A percentile compares a stretch with the other conserved stretches of the same genome.
These are phyloP conservation scores for Epinephelus coioides DNA, from an alignment of 2,797 vertebrate species.

Conservation along the genomic window DNA sequence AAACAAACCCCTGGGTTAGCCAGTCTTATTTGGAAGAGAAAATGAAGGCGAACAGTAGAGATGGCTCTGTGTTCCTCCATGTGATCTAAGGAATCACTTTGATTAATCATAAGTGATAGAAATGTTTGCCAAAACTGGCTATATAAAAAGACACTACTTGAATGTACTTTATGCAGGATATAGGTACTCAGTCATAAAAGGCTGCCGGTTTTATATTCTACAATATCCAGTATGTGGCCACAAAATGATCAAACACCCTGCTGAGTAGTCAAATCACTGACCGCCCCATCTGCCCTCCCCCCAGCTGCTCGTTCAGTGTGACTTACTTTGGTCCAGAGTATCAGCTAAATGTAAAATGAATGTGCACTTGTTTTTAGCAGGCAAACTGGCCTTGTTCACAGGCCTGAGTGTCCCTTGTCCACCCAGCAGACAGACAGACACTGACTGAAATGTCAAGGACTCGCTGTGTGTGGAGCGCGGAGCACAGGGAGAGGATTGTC, in stretches of 20 bases:
- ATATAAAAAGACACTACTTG: neutral
- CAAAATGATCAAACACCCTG: neutral
- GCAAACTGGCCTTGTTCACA: slow-evolving; percentile 54
- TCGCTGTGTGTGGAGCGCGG: slow-evolving; percentile 40
- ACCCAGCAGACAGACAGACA: slow-evolving; percentile 50
- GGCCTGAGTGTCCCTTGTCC: slow-evolving; percentile 52
- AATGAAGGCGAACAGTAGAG: fast-evolving
- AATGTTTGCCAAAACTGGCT: neutral
- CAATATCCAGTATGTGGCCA: neutral
- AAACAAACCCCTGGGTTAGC: neutral
- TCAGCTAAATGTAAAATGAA: slow-evolving; percentile 50
- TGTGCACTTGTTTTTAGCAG: slow-evolving; percentile 53
- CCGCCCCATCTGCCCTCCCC: neutral
- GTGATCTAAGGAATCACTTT: neutral
- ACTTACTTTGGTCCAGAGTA: slow-evolving; percentile 11
- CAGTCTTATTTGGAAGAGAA: neutral
- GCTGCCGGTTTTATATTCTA: neutral
- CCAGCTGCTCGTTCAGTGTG: neutral
- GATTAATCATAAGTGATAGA: neutral
- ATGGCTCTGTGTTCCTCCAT: too few species aligned
- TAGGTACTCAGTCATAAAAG: neutral
- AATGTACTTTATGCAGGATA: neutral
- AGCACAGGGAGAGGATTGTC: slow-evolving; percentile 74
- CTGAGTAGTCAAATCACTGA: neutral
- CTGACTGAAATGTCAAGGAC: slow-evolving; percentile 74